Evolutionary conservation across 1,140 invertebrate species (phyloP), one percentile per base, ranked within the genome.

Genomic region (Lepidotrigona ventralis): DNA sequence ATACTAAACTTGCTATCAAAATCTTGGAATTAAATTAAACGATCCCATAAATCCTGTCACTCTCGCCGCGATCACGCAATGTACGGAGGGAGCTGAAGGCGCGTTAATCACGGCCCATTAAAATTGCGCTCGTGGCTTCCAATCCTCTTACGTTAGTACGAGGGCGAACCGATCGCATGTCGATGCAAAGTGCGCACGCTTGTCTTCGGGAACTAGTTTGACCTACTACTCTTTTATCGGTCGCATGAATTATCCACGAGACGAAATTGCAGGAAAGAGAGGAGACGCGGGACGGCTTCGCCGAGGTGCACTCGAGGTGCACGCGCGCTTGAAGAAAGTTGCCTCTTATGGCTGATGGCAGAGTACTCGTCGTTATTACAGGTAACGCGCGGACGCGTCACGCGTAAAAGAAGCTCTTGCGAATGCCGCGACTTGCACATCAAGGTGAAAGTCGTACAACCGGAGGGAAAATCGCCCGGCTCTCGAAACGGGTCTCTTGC

Each of bases 191-290:
- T 53, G 39, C 19, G 23, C 54, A 33, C 23, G 51, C 26, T 46
- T 46, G 33, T 21, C 17, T 60, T 19, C 54, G n/a, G 17, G 23
- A 60, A 64, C 54, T 53, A 70, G 39, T 83, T 83, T 78, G 74
- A 83, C 66, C 81, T 60, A 70, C 66, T 54, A 33, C 39, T 29
- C 72, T 83, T 83, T 83, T 83, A 83, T 78, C 54, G 56, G 54
- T 8, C 26, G 29, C 66, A 54, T 83, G 74, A 78, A 78, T 70
- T 83, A 83, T 39, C 74, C 66, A 69, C 26, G 39, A 83, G 74
- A 51, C 53, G 74, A 53, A 83, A 70, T 70, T 63, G 75, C 66
- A 63, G 58, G 39, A 70, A 69, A 58, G n/a, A 46, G 39, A 46
- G 39, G 39, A 46, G 29, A 2, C n/a, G n/a, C 33, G 8, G 39